Conservation (phyloP, 2,888 invertebrate genomes). For the Mythimna pallens region DNA sequence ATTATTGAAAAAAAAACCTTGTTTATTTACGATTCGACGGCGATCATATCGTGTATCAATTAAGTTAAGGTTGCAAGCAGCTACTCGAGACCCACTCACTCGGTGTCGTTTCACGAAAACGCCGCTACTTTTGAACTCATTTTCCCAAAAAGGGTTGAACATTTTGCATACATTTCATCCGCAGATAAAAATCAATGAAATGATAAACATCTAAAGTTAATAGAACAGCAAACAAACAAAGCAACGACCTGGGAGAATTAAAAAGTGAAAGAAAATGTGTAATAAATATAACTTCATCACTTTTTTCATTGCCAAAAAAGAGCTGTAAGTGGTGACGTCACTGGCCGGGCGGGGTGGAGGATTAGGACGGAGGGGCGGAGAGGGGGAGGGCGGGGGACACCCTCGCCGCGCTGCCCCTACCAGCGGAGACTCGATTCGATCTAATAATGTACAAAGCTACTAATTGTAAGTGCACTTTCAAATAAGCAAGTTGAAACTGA, state of each 20-base stretch:
- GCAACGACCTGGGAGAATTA: constrained; percentile 71
- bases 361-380: constrained; percentile 81
- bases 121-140: constrained; percentile 17
- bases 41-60: constrained; percentile 76
- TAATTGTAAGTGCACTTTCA: constrained; percentile 46
- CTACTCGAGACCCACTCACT: constrained; percentile 35
- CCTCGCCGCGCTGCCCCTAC: constrained; percentile 75
- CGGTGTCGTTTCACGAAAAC: constrained; percentile 14
- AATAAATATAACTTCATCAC: constrained; percentile 79
- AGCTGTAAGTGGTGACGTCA: constrained; percentile 88
- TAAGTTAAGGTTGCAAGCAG: constrained; percentile 67
- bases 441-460: constrained; percentile 50
- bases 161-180: constrained; percentile 8
- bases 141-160: constrained; percentile 22
- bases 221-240: constrained; percentile 64
- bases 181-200: constrained; percentile 28
- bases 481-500: constrained; percentile 40
- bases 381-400: constrained; percentile 74
- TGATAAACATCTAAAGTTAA: constrained; percentile 35
- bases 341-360: constrained; percentile 82
- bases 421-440: constrained; percentile 69
- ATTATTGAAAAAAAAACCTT: constrained; percentile 74
- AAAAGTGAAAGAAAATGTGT: constrained; percentile 71
- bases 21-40: constrained; percentile 71
- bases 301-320: constrained; percentile 87